Conservation (phyloP, 2,113 vertebrate genomes). For the Nycticorax nycticorax region DNA sequence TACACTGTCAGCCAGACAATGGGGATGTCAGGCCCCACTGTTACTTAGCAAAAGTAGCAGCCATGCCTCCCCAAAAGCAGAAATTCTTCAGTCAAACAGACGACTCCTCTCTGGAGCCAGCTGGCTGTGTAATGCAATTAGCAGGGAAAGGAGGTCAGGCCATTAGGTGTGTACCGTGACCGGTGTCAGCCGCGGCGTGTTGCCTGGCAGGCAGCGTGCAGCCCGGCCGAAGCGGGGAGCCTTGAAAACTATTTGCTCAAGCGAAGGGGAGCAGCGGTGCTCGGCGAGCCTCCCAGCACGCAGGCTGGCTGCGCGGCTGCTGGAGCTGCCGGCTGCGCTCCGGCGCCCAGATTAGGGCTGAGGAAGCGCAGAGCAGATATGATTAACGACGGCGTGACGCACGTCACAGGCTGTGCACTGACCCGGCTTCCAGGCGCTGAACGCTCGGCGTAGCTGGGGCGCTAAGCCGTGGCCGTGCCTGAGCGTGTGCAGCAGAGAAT, state of each 20-base stretch:
- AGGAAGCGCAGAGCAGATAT: not conserved
- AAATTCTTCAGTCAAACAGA: constrained; percentile 94
- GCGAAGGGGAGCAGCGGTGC: not conserved
- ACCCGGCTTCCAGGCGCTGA: not conserved
- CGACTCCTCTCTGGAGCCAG: constrained; percentile 88
- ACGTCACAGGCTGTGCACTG: not conserved
- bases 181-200: constrained; percentile 68
- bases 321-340: not conserved
- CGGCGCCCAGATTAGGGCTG: not conserved
- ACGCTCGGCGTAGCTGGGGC: not conserved
- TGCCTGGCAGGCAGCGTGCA: constrained; percentile 68
- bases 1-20: constrained; percentile 80
- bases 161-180: constrained; percentile 80
- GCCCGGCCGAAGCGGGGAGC: constrained; percentile 11
- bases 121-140: constrained; percentile 96
- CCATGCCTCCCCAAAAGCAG: constrained; percentile 80
- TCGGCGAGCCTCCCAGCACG: not conserved
- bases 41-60: constrained; percentile 83
- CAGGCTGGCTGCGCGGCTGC: not conserved
- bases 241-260: constrained; percentile 49
- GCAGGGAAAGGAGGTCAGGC: constrained; percentile 88
- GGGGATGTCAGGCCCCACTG: constrained; percentile 81
- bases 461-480: not conserved
- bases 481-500: not conserved
- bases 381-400: not conserved